Base-by-base conservation (phyloP, 2,888 invertebrate species). In the Parnassius orleans region DNA sequence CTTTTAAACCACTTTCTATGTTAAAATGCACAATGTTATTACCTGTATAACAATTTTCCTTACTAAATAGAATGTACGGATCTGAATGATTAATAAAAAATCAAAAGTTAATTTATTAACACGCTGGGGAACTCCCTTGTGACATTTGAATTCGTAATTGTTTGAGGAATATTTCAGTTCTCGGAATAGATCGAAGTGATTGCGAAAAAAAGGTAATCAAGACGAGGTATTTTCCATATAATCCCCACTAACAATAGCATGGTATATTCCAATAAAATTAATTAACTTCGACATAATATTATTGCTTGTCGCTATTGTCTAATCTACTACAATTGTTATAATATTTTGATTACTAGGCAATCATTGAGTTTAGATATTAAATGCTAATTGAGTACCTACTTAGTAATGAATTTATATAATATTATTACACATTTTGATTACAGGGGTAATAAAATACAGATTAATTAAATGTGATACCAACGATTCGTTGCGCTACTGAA, bases 161-260 rank as follows among this genome's bases (percentile, higher is more conserved):
- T 11, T 50, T 33, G 12, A 58, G 62, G 53, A 57, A 62, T 62
- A 57, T 53, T 61, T 53, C 24, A 57, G 47, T 61, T 57, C 57
- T 57, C 53, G 53, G 62, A 62, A 62, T n/a, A 50, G 41, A 7
- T 44, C 47, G 48, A 50, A n/a, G 53, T 15, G 42, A 42, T 53
- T 43, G 24, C 44, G 57, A 50, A 48, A 57, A 53, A 57, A 61
- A 61, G 10, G 48, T 54, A 57, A 53, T 53, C 47, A 57, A 47
- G 47, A 57, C 47, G 2, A 47, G 47, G 48, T 42, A 2, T 43
- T 62, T 57, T 57, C 57, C 57, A 54, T 44, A 53, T 53, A 62
- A 62, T 50, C 14, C 46, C 33, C 41, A 15, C n/a, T n/a, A n/a
- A n/a, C 46, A 12, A 19, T n/a, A 12, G n/a, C 51, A 7, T 10